Evolutionary conservation across 2,797 vertebrate species (phyloP).

Genomic region (Coracias cyanogaster): DNA sequence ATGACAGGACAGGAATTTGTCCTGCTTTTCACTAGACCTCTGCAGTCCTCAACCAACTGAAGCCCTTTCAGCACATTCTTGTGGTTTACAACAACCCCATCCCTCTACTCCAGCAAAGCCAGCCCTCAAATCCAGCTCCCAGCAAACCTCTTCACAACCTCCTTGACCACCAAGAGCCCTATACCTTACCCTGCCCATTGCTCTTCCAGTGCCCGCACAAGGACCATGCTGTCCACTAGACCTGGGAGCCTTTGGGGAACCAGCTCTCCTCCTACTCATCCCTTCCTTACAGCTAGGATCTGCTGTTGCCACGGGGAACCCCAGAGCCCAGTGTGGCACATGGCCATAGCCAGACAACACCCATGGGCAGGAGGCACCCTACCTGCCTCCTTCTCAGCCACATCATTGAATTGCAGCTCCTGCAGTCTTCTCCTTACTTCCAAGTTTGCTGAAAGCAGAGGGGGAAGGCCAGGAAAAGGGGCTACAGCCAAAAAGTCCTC

Average conservation of each 20-base stretch:
- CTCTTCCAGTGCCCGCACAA: background rate
- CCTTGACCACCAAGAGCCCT: background rate
- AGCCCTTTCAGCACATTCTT: background rate
- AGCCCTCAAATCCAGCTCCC: background rate
- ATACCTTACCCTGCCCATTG: background rate
- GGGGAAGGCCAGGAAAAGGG: background rate
- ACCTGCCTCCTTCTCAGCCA: background rate
- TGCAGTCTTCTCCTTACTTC: background rate
- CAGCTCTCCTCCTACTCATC: background rate
- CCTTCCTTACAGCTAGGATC: background rate
- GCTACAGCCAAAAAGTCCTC: background rate
- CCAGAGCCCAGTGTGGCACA: too few relatives aligned
- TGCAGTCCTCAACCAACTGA: fast-evolving
- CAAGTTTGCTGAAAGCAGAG: background rate
- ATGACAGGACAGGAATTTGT: background rate
- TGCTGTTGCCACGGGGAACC: background rate
- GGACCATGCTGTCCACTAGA: background rate
- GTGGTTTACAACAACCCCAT: background rate
- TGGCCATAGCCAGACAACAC: background rate
- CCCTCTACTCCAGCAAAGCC: background rate
- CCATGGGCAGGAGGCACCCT: background rate
- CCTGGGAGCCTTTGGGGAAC: background rate
- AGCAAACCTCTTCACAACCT: background rate
- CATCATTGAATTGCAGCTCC: background rate
- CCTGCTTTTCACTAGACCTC: background rate